Conservation (phyloP, 2,113 vertebrate species). For the Sorex araneus region DNA sequence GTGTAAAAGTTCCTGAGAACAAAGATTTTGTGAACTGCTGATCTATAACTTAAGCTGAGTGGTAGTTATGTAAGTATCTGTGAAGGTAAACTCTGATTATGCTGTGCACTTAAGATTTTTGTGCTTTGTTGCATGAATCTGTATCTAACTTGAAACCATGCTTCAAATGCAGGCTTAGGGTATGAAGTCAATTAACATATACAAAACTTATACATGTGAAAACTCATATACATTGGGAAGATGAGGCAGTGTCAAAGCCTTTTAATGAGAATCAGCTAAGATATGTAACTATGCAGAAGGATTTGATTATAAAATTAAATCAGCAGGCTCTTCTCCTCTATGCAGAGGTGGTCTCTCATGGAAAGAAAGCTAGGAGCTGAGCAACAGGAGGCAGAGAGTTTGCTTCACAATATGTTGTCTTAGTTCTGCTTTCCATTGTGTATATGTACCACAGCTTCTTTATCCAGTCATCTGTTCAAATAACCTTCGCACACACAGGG, state of each 20-base stretch:
- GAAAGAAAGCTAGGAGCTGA: neutral
- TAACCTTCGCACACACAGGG: no score
- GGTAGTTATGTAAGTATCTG: neutral
- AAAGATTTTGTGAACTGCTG: slow-evolving; percentile 19
- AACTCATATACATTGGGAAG: neutral
- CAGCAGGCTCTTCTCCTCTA: neutral
- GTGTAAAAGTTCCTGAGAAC: neutral
- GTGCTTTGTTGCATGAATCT: neutral
- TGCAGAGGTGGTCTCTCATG: neutral
- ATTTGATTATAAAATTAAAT: slow-evolving; percentile 36
- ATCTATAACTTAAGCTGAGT: neutral
- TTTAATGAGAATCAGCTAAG: neutral
- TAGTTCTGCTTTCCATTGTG: neutral
- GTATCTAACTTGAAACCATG: neutral
- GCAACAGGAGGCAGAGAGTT: neutral
- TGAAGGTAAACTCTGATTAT: neutral
- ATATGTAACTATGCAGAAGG: slow-evolving; percentile 22
- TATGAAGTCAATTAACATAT: neutral
- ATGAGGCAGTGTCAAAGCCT: neutral
- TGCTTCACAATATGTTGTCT: neutral
- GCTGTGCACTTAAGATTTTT: neutral
- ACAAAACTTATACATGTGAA: neutral
- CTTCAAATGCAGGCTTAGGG: neutral
- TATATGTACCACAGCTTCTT: no score
- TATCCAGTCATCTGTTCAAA: no score